These are phyloP conservation scores for Oscheius sp. DNA, from an alignment of 2,888 invertebrate genomes.

Conservation along the genomic window DNA sequence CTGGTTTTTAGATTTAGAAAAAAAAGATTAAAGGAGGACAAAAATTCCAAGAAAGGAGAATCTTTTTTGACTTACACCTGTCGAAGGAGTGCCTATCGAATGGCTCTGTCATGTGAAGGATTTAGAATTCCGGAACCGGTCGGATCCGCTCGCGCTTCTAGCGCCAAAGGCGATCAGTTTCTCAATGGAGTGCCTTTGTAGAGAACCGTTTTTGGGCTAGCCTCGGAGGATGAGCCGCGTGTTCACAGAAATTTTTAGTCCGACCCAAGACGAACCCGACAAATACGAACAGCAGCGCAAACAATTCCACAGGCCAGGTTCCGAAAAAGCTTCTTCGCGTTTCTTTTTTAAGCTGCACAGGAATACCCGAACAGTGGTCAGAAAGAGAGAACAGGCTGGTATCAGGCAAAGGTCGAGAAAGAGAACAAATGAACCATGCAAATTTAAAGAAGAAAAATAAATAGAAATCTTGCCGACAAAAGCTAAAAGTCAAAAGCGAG, in stretches of 20 bases:
- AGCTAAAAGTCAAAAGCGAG: no score
- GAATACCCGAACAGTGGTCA: constrained; percentile 18
- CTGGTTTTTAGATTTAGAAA: no score
- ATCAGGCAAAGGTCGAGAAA: background rate
- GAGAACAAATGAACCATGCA: no score
- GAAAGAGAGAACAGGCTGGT: no score
- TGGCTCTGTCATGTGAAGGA: constrained; percentile 13
- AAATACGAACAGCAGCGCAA: constrained; percentile 20
- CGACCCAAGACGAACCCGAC: constrained; percentile 8
- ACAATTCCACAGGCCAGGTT: constrained; percentile 19
- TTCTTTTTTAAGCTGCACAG: constrained; percentile 9
- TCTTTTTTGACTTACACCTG: no score
- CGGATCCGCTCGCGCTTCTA: constrained; percentile 6
- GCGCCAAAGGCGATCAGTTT: constrained; percentile 25
- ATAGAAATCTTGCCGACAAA: no score
- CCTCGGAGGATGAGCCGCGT: constrained; percentile 15
- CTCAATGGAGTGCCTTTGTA: constrained; percentile 8
- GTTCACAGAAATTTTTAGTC: constrained; percentile 17
- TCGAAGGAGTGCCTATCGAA: constrained; percentile 1
- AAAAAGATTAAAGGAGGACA: background rate
- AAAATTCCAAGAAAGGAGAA: background rate
- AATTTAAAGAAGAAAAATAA: no score
- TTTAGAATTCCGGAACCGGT: constrained; percentile 30
- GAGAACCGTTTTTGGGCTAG: constrained; percentile 15
- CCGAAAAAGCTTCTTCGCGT: constrained; percentile 29